Evolutionary conservation across 2,113 vertebrate species (phyloP), one percentile per base, ranked within the genome.

Genomic region (Ammodytes dubius): DNA sequence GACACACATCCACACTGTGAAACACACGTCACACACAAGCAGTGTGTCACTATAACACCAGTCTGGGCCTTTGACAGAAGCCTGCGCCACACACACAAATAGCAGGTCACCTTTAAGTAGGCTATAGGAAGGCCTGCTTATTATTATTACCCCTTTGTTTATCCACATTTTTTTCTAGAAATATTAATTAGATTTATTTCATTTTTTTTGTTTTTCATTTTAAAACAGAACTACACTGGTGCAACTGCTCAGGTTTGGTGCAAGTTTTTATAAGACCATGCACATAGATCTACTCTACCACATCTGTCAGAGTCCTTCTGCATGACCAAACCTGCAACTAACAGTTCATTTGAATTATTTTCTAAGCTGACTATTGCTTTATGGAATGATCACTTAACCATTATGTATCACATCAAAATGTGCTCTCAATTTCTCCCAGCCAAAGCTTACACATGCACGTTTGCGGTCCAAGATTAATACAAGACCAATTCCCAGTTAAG

Each of bases 61-160:
- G 15, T 13, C 12, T 46, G 66, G 27, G 60, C 54, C 70, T 77
- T 50, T 35, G 45, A 81, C 39, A 70, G 43, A 70, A 49, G 46
- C 15, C 56, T 63, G n/a, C 4, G 9, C 35, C 50, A 50, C 42
- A 46, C 42, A 46, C 19, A 53, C 2, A 35, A 59, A 71, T 3
- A 37, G 53, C 59, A 53, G 5, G 0, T 64, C 8, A 61, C 39
- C 45, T 49, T 35, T 4, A 42, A 17, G 13, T 40, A 27, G 27
- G 27, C 27, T 27, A 6, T 1, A 37, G 10, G 37, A 65, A 46
- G 35, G 15, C 13, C 4, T 49, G 4, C 6, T 43, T 43, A 10
- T 11, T 46, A 10, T 46, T n/a, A 57, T 59, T 46, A 45, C 37
- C 9, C 1, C 35, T 43, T 7, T 47, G 7, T 35, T 37, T 10